A percentile compares a stretch with the other conserved stretches of the same genome.
These are phyloP conservation scores for Acanthosepion lycidas DNA, from an alignment of 2,888 invertebrate genomes.

Conservation along the genomic window DNA sequence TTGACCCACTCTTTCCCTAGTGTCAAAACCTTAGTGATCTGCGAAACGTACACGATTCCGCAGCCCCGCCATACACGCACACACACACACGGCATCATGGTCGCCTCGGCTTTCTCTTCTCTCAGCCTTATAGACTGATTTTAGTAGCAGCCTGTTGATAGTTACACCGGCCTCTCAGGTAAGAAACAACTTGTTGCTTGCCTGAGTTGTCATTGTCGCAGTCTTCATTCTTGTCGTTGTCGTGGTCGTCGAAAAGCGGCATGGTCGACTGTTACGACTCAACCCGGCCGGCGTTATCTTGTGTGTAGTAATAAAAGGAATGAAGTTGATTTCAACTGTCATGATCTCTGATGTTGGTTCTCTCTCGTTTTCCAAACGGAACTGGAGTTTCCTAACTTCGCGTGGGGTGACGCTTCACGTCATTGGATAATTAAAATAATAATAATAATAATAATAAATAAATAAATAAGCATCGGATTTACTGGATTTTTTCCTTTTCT, in stretches of 20 bases:
- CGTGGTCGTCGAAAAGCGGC: neutral
- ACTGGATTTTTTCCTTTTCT: neutral
- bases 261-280: neutral
- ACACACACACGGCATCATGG: neutral
- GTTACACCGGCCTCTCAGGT: neutral
- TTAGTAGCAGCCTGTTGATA: constrained; percentile 11
- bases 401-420: no score
- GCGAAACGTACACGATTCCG: neutral
- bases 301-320: neutral
- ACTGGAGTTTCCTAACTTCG: neutral
- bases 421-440: neutral
- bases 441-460: neutral
- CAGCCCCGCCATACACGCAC: neutral
- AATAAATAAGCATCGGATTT: neutral
- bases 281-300: neutral
- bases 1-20: no score
- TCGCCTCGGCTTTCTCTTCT: neutral
- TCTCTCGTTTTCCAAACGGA: neutral
- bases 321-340: neutral
- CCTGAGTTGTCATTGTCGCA: neutral
- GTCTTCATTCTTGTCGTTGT: neutral
- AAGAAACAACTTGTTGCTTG: constrained; percentile 15
- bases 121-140: neutral
- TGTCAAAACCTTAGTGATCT: no score
- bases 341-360: neutral